phyloP scores from a whole-genome alignment of 2,797 vertebrate species.

The Enteromius paludinosus region DNA sequence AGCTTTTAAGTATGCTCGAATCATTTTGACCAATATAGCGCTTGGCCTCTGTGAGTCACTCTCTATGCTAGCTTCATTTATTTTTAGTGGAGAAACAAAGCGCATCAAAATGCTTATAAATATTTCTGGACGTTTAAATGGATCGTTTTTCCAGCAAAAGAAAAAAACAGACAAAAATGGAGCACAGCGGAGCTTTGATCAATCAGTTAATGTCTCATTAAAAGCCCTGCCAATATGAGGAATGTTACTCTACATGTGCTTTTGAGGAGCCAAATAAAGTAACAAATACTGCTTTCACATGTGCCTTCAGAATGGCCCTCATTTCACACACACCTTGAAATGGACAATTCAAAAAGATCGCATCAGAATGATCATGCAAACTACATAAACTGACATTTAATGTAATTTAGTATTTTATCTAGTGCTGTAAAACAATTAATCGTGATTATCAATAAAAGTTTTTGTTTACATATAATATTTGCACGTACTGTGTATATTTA shows the following conservation, averaged over 20 bases:
- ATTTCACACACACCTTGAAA: conserved; percentile 28
- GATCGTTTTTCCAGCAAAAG: conserved; percentile 24
- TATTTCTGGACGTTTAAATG: conserved; percentile 44
- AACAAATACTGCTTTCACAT: conserved; percentile 39
- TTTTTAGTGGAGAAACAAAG: conserved; percentile 43
- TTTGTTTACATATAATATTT: too few relatives aligned
- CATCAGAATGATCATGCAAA: background rate
- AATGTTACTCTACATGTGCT: conserved; percentile 20
- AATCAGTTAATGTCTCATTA: conserved; percentile 38
- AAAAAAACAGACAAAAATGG: conserved; percentile 29
- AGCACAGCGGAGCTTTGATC: conserved; percentile 56
- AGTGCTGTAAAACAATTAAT: too few relatives aligned
- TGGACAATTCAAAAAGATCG: conserved; percentile 18
- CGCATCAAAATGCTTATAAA: conserved; percentile 53
- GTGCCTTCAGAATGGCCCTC: conserved; percentile 28
- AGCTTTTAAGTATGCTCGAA: conserved; percentile 12
- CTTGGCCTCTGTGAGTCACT: conserved; percentile 3
- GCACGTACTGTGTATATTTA: too few relatives aligned
- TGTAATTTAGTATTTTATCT: background rate
- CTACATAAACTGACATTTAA: background rate
- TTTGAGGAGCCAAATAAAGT: conserved; percentile 53
- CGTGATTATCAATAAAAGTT: too few relatives aligned
- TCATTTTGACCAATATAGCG: conserved; percentile 7
- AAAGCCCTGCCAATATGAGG: conserved; percentile 45
- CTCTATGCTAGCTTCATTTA: conserved; percentile 23